Conservation (phyloP, 2,113 vertebrate species). For the Pyrgilauda ruficollis region DNA sequence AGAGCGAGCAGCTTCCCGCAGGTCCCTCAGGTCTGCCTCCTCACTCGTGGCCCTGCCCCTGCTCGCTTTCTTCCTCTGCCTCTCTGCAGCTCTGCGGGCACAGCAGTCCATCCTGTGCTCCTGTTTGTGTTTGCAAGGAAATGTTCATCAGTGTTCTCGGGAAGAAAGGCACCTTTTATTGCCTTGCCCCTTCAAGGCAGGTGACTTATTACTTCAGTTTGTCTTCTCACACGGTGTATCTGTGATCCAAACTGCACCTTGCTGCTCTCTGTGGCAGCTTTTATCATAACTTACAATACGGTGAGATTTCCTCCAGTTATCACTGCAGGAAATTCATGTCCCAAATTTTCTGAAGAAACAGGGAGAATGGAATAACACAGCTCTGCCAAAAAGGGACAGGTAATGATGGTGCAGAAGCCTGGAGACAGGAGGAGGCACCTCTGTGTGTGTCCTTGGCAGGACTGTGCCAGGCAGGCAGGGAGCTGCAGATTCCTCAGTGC, state of each 20-base stretch:
- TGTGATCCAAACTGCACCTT: background rate
- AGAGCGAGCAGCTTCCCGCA: background rate
- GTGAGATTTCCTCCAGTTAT: background rate
- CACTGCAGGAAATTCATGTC: background rate
- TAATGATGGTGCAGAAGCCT: background rate
- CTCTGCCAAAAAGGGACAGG: background rate
- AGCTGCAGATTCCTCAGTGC: background rate
- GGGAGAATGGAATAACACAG: background rate
- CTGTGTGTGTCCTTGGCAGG: background rate
- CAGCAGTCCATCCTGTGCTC: background rate
- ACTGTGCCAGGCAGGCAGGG: background rate
- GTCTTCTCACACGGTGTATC: background rate
- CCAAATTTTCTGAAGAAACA: background rate
- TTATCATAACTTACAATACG: background rate
- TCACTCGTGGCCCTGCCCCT: background rate
- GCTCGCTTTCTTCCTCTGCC: background rate
- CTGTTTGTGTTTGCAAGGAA: background rate
- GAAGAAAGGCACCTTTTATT: background rate
- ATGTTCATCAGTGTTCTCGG: background rate
- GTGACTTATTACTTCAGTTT: background rate
- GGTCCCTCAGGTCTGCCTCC: background rate
- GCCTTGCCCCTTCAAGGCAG: background rate
- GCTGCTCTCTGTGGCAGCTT: background rate
- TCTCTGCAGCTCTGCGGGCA: background rate
- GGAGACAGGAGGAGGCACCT: background rate